Percentiles rank a stretch among this genome's conserved stretches.
phyloP scores from a whole-genome alignment of 2,113 vertebrate species.

The Leptodactylus fuscus region DNA sequence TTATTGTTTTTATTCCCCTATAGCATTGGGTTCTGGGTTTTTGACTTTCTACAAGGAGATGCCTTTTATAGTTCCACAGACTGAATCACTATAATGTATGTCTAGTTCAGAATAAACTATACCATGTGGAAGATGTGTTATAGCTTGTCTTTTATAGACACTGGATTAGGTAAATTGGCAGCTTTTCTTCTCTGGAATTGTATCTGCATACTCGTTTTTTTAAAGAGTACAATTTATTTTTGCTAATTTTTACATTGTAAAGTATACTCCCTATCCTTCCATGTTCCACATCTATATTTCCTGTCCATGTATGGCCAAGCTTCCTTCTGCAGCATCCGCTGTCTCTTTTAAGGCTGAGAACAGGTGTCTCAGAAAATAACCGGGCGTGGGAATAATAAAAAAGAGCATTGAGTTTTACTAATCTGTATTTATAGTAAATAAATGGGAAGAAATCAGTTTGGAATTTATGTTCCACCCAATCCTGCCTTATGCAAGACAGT shows the following conservation, averaged over 20 bases:
- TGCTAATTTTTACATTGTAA: not conserved
- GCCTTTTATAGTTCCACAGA: too few species aligned
- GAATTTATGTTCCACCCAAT: conserved; percentile 42
- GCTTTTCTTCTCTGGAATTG: not conserved
- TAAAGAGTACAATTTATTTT: not conserved
- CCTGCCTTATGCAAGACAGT: conserved; percentile 20
- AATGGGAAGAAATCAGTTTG: conserved; percentile 37
- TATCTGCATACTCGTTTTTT: not conserved
- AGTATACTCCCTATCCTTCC: not conserved
- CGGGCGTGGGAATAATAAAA: conserved; percentile 46
- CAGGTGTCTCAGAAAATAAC: conserved; percentile 52
- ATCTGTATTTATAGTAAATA: conserved; percentile 58
- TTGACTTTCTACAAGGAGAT: too few species aligned
- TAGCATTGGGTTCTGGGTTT: not conserved
- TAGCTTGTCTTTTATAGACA: not conserved
- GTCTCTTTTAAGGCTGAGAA: conserved; percentile 6
- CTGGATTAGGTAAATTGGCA: not conserved
- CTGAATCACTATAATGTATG: not conserved
- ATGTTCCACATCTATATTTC: not conserved
- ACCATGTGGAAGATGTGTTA: not conserved
- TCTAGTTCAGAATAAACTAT: not conserved
- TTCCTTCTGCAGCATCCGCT: not conserved
- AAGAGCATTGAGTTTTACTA: conserved; percentile 16
- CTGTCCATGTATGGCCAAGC: not conserved
- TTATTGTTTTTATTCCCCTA: not conserved